Conservation (phyloP, 1,140 invertebrate genomes). For the Cecropterus lyciades region DNA sequence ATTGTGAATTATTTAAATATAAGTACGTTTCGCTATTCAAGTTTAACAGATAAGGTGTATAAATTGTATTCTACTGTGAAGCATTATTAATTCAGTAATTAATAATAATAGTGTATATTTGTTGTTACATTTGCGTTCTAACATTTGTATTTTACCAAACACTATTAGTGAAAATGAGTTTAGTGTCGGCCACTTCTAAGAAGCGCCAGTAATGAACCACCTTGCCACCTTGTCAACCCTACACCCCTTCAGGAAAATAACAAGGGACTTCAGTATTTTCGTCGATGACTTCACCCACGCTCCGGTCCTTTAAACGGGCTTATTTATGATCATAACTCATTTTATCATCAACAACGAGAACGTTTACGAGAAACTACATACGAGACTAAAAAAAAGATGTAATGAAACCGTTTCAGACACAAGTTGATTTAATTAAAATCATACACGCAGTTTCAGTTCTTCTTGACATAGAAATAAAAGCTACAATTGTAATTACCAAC, state of each 20-base stretch:
- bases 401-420: conserved; percentile 21
- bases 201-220: conserved; percentile 1
- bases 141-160: too few relatives aligned
- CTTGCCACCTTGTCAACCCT: conserved; percentile 14
- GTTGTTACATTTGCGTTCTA: too few relatives aligned
- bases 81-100: too few relatives aligned
- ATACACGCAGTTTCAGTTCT: conserved; percentile 18
- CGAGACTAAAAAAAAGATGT: conserved; percentile 33
- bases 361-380: conserved; percentile 35
- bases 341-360: conserved; percentile 35
- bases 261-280: conserved; percentile 51
- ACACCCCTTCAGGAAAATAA: conserved; percentile 42
- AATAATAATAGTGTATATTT: too few relatives aligned
- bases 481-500: conserved; percentile 1
- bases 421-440: conserved; percentile 31
- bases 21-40: too few relatives aligned
- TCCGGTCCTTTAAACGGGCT: conserved; percentile 19
- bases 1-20: too few relatives aligned
- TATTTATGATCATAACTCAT: conserved; percentile 35
- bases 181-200: too few relatives aligned
- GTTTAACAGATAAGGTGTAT: too few relatives aligned
- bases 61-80: too few relatives aligned
- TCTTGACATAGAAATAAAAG: conserved; percentile 13
- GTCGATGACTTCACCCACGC: conserved; percentile 67
- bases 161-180: too few relatives aligned